These are phyloP conservation scores for Chanos chanos DNA, from an alignment of 2,797 vertebrate genomes.

Conservation along the genomic window DNA sequence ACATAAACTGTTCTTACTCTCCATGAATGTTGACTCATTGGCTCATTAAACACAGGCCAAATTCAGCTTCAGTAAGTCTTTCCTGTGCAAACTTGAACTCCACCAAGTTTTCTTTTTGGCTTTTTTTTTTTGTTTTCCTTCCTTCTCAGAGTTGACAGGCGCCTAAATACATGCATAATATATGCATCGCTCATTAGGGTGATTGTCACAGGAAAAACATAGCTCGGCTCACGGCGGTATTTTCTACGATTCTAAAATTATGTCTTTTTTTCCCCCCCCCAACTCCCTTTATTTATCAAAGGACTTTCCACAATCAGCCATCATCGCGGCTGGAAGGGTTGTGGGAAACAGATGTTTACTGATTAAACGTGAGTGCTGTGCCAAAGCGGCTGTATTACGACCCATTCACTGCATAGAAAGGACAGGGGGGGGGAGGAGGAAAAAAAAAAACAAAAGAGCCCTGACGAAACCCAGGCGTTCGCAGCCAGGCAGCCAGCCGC, in stretches of 20 bases:
- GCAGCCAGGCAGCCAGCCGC: constrained; percentile 10
- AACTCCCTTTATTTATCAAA: constrained; percentile 50
- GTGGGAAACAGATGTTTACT: constrained; percentile 74
- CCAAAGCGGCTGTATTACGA: constrained; percentile 55
- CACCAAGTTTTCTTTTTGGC: background rate
- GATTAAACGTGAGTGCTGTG: constrained; percentile 66
- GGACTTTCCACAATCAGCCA: constrained; percentile 48
- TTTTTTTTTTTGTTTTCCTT: background rate
- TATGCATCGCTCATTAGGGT: constrained; percentile 69
- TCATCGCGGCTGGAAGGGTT: constrained; percentile 42
- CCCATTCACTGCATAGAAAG: constrained; percentile 45
- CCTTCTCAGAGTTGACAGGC: constrained; percentile 16
- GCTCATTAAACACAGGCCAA: constrained; percentile 37
- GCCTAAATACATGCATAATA: constrained; percentile 49
- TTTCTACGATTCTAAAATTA: constrained; percentile 41
- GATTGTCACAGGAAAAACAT: constrained; percentile 56
- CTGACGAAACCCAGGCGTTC: constrained; percentile 36
- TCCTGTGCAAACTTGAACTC: constrained; percentile 33
- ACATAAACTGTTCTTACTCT: background rate
- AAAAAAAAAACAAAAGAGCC: constrained; percentile 12
- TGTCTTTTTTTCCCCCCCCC: constrained; percentile 17
- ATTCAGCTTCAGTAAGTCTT: constrained; percentile 27
- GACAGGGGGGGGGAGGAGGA: constrained; percentile 35
- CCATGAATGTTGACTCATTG: constrained; percentile 23
- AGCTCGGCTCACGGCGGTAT: constrained; percentile 33